Conservation (phyloP, 2,797 vertebrate genomes). For the Sebastes cheni region DNA sequence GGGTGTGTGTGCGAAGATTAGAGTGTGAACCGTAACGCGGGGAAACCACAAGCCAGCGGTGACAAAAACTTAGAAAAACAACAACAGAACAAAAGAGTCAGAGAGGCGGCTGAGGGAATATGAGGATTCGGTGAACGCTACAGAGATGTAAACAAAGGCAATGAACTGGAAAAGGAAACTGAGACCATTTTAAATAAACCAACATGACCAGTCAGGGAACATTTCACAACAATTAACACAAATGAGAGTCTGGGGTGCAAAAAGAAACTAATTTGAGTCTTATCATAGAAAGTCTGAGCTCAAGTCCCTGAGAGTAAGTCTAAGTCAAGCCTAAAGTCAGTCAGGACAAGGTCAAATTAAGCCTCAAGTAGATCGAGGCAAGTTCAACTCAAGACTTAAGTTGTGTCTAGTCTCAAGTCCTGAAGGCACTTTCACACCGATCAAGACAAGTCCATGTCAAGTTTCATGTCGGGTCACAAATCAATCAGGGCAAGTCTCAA, state of each 20-base stretch:
- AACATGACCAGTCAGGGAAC: background rate
- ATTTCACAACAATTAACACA: background rate
- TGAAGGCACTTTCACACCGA: too few relatives aligned
- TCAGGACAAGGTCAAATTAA: background rate
- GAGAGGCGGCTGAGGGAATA: background rate
- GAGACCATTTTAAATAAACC: background rate
- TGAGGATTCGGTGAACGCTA: background rate
- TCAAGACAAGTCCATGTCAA: too few relatives aligned
- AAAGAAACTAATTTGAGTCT: background rate
- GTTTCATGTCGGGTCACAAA: too few relatives aligned
- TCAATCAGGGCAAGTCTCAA: too few relatives aligned
- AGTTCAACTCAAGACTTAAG: too few relatives aligned
- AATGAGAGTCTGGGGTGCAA: background rate
- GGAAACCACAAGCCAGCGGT: constrained; percentile 6
- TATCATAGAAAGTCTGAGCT: background rate
- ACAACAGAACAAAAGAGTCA: constrained; percentile 17
- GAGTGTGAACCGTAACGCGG: background rate
- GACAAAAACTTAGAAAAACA: constrained; percentile 15
- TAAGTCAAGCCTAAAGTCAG: background rate
- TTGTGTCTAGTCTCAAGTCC: too few relatives aligned
- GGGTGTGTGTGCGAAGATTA: constrained; percentile 21
- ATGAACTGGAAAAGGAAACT: background rate
- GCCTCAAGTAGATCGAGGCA: too few relatives aligned
- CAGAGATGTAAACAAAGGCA: constrained; percentile 26
- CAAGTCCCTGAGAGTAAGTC: background rate